Conservation (phyloP, 2,888 invertebrate genomes). For the Dicyrtoma fusca region DNA sequence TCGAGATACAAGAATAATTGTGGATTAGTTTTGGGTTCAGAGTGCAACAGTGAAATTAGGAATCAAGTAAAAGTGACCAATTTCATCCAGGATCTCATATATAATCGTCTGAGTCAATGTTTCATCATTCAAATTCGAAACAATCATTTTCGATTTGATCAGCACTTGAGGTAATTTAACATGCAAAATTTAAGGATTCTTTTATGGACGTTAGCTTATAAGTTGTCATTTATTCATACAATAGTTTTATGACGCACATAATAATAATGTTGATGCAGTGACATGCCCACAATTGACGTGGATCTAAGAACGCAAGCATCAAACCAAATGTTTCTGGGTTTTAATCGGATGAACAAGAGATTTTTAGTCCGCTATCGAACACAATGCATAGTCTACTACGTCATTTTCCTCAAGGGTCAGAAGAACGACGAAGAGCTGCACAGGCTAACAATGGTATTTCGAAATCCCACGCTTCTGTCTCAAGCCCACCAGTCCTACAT, state of each 20-base stretch:
- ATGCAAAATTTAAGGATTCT: too few relatives aligned
- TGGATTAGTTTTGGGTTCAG: background rate
- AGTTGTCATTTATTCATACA: background rate
- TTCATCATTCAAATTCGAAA: constrained; percentile 32
- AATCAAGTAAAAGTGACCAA: constrained; percentile 1
- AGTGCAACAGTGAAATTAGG: background rate
- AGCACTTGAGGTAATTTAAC: constrained; percentile 11
- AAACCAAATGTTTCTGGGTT: background rate
- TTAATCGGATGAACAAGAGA: background rate
- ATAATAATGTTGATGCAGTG: too few relatives aligned
- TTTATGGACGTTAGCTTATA: too few relatives aligned
- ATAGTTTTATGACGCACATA: too few relatives aligned
- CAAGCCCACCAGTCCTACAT: constrained; percentile 34
- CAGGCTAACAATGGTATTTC: constrained; percentile 16
- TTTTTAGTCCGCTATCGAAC: constrained; percentile 32
- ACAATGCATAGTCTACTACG: constrained; percentile 46
- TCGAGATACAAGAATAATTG: background rate
- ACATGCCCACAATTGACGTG: constrained; percentile 37
- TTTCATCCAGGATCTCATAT: constrained; percentile 28
- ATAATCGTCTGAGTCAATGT: constrained; percentile 30
- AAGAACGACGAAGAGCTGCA: background rate
- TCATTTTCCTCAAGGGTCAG: constrained; percentile 26
- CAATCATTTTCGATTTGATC: background rate
- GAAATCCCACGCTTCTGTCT: constrained; percentile 24
- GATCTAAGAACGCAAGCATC: constrained; percentile 17